A percentile compares a stretch with the other conserved stretches of the same genome.
Conservation (phyloP, 2,797 vertebrate species). For the Brotula barbata region DNA sequence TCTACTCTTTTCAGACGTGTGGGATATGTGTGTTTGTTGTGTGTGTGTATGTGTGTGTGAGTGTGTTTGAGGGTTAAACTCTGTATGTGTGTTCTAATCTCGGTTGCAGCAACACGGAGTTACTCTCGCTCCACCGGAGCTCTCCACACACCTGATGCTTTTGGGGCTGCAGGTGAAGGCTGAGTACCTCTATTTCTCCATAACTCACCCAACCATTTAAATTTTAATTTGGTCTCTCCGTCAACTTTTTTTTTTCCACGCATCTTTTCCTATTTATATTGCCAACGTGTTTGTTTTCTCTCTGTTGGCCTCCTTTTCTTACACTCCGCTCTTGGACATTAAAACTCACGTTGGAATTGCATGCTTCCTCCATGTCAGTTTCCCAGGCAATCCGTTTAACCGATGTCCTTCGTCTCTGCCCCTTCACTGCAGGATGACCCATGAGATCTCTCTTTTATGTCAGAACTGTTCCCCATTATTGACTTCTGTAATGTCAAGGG, state of each 20-base stretch:
- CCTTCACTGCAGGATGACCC: no score
- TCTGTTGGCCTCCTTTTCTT: no score
- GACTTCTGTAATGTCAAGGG: no score
- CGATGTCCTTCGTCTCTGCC: no score
- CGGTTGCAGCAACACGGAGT: constrained; percentile 96
- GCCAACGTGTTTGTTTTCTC: no score
- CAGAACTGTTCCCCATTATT: no score
- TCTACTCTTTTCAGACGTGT: constrained; percentile 30
- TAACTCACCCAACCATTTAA: constrained; percentile 72
- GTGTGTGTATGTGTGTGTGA: constrained; percentile 2
- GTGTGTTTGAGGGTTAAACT: constrained; percentile 55
- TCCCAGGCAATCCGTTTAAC: no score
- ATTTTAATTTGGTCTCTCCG: constrained; percentile 23
- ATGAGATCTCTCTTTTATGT: no score
- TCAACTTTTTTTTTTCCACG: constrained; percentile 30
- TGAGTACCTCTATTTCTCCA: constrained; percentile 82
- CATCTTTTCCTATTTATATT: not conserved
- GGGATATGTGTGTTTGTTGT: constrained; percentile 28
- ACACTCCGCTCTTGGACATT: no score
- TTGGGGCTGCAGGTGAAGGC: constrained; percentile 98
- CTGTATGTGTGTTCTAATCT: constrained; percentile 76
- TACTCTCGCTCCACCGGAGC: constrained; percentile 99
- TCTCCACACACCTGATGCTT: constrained; percentile 92
- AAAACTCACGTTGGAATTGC: no score
- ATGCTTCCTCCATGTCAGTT: no score